Percentiles rank a stretch among this genome's conserved stretches.
These are phyloP conservation scores for Lasioglossum oenotherae DNA, from an alignment of 2,888 invertebrate species.

Conservation along the genomic window DNA sequence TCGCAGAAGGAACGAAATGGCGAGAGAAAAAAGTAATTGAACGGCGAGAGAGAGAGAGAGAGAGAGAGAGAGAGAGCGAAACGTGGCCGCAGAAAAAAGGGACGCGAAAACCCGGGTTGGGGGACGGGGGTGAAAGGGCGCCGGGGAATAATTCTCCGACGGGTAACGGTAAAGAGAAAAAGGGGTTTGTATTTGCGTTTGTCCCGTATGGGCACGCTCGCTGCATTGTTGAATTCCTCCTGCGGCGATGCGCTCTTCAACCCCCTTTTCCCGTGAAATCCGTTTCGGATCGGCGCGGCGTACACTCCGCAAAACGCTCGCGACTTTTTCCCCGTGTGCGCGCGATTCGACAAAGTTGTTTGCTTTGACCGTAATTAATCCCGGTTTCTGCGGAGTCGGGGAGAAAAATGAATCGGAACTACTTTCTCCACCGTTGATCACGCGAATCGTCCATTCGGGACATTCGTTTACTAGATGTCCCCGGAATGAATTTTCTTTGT, in stretches of 20 bases:
- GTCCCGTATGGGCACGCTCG: constrained; percentile 33
- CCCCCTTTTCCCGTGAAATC: constrained; percentile 24
- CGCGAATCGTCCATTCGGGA: background rate
- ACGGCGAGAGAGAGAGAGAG: background rate
- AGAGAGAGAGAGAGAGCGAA: background rate
- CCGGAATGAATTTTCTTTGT: background rate
- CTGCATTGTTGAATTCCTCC: constrained; percentile 28
- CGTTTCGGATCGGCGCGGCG: constrained; percentile 10
- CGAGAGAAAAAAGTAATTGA: background rate
- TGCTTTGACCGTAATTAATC: constrained; percentile 21
- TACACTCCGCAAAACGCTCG: background rate
- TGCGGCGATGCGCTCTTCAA: constrained; percentile 23
- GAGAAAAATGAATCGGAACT: background rate
- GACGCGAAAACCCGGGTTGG: background rate
- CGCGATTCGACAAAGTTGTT: background rate
- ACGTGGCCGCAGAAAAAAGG: constrained; percentile 17
- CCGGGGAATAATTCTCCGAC: constrained; percentile 16
- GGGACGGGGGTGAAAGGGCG: constrained; percentile 3
- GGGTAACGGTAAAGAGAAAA: constrained; percentile 13
- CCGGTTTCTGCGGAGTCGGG: background rate
- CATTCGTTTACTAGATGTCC: background rate
- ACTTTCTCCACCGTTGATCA: background rate
- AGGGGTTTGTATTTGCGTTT: constrained; percentile 45
- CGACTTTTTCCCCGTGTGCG: background rate
- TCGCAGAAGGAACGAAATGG: background rate